Percentiles rank a stretch among this genome's conserved stretches.
These are phyloP conservation scores for Aythya baeri DNA, from an alignment of 2,113 vertebrate genomes.

Conservation along the genomic window DNA sequence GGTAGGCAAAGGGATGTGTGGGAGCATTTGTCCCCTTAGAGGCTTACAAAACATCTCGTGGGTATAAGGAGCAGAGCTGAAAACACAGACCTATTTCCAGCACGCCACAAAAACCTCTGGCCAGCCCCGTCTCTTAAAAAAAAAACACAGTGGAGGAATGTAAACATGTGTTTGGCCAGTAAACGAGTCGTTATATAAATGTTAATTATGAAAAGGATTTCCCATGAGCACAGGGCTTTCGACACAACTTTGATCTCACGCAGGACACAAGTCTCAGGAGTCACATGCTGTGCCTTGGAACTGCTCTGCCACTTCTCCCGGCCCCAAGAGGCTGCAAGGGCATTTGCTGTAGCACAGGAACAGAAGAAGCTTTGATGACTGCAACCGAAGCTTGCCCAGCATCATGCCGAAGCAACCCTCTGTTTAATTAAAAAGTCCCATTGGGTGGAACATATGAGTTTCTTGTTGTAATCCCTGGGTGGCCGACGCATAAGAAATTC, in stretches of 20 bases:
- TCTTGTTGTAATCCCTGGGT: background rate
- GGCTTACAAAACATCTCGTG: background rate
- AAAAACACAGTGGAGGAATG: constrained; percentile 26
- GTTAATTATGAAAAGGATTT: constrained; percentile 48
- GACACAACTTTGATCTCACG: constrained; percentile 31
- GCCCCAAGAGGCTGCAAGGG: background rate
- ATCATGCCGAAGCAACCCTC: background rate
- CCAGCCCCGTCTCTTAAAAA: background rate
- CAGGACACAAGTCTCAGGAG: background rate
- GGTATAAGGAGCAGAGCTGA: background rate
- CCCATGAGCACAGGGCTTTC: constrained; percentile 10
- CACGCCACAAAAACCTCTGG: constrained; percentile 45
- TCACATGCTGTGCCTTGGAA: constrained; percentile 7
- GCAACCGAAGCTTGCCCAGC: background rate
- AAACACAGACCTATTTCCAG: constrained; percentile 24
- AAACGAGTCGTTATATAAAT: constrained; percentile 6
- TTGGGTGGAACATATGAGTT: background rate
- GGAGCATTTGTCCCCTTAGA: background rate
- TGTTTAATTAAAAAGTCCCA: background rate
- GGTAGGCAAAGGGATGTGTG: background rate
- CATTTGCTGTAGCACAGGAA: background rate
- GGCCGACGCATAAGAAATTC: background rate
- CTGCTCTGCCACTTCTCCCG: background rate
- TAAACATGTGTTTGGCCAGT: constrained; percentile 46
- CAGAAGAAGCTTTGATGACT: constrained; percentile 1